These are phyloP conservation scores for Drosophila auraria DNA, from an alignment of 1,140 invertebrate genomes.

Conservation along the genomic window DNA sequence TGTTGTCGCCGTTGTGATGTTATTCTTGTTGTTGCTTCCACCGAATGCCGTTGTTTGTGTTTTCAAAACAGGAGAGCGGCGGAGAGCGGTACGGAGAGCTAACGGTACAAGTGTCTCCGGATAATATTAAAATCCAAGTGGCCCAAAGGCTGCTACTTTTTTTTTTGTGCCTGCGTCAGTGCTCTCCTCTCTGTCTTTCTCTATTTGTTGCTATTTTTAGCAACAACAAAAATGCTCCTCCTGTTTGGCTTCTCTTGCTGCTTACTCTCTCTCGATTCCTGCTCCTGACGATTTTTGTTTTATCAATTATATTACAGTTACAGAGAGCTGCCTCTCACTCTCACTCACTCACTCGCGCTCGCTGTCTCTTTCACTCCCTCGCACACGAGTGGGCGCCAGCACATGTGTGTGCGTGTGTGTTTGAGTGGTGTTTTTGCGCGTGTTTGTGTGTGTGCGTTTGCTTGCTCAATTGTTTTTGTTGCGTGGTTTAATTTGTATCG, in stretches of 20 bases:
- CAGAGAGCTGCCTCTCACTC: conserved; percentile 39
- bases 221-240: conserved; percentile 54
- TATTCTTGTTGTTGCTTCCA: conserved; percentile 14
- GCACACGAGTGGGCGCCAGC: conserved; percentile 40
- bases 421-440: conserved; percentile 12
- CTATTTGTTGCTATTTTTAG: conserved; percentile 76
- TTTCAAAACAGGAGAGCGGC: not conserved
- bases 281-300: conserved; percentile 53
- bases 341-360: conserved; percentile 30
- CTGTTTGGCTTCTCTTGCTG: conserved; percentile 18
- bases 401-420: conserved; percentile 42
- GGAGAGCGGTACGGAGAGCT: conserved; percentile 11
- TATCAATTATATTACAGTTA: conserved; percentile 60
- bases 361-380: conserved; percentile 30
- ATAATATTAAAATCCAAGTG: conserved; percentile 39
- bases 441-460: conserved; percentile 13
- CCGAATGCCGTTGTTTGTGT: conserved; percentile 8
- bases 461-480: conserved; percentile 41
- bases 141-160: conserved; percentile 32
- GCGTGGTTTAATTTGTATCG: conserved; percentile 26
- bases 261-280: conserved; percentile 14
- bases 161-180: conserved; percentile 42
- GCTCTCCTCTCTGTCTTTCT: conserved; percentile 22
- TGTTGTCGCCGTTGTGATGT: conserved; percentile 19
- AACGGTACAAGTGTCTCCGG: conserved; percentile 34